A percentile compares a stretch with the other conserved stretches of the same genome.
Conservation (phyloP, 2,888 invertebrate species). For the Plebejus argus region DNA sequence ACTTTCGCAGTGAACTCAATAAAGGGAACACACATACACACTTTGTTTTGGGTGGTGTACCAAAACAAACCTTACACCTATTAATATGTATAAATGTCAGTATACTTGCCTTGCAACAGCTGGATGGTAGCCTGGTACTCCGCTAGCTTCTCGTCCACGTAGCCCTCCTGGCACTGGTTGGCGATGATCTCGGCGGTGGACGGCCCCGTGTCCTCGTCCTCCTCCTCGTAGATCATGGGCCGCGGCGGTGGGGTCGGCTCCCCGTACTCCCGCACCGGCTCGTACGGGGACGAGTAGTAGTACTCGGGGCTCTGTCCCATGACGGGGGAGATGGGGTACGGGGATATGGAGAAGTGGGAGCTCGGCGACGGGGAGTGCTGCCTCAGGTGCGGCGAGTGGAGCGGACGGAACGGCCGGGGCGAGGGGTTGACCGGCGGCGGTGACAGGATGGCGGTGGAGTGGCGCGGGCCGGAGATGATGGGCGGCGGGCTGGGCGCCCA, state of each 20-base stretch:
- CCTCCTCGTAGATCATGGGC: slow-evolving; percentile 83
- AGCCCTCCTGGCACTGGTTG: slow-evolving; percentile 96
- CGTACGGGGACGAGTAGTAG: slow-evolving; percentile 81
- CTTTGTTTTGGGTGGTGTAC: not conserved
- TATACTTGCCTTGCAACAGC: slow-evolving; percentile 89
- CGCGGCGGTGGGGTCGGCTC: slow-evolving; percentile 89
- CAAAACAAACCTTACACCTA: not conserved
- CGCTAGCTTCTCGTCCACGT: slow-evolving; percentile 95
- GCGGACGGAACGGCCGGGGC: slow-evolving; percentile 73
- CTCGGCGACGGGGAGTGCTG: slow-evolving; percentile 75
- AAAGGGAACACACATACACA: not conserved
- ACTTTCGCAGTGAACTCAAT: too few species aligned
- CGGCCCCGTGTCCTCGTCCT: slow-evolving; percentile 89
- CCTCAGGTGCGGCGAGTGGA: slow-evolving; percentile 72
- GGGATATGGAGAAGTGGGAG: slow-evolving; percentile 76
- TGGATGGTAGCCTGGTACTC: slow-evolving; percentile 96
- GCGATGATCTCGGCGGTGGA: slow-evolving; percentile 96
- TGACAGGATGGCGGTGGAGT: slow-evolving; percentile 78
- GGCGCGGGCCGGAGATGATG: slow-evolving; percentile 83
- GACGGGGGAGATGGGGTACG: slow-evolving; percentile 79
- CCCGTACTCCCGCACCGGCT: slow-evolving; percentile 83
- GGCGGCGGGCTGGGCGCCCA: slow-evolving; percentile 89
- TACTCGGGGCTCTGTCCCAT: slow-evolving; percentile 83
- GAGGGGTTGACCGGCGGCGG: slow-evolving; percentile 81
- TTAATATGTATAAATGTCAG: not conserved